These are phyloP conservation scores for Ibidorhyncha struthersii DNA, from an alignment of 2,113 vertebrate genomes.

Conservation along the genomic window DNA sequence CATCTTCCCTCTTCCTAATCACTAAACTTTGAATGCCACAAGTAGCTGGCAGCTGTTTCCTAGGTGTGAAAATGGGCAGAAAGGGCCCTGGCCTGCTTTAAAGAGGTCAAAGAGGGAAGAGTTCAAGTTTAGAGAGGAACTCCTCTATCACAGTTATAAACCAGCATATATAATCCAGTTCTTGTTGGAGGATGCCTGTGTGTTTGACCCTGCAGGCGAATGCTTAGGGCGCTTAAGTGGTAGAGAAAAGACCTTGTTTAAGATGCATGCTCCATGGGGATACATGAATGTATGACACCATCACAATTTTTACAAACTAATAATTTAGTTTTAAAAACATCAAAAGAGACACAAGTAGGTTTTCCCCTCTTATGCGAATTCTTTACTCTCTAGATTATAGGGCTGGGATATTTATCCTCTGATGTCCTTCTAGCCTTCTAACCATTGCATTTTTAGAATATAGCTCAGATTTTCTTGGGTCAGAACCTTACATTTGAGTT, in stretches of 20 bases:
- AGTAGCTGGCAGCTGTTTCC: background rate
- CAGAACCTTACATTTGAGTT: background rate
- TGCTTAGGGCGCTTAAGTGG: background rate
- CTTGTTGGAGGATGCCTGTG: background rate
- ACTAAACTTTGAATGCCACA: background rate
- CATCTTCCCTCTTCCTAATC: background rate
- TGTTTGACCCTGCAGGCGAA: background rate
- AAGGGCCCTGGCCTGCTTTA: background rate
- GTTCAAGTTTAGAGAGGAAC: background rate
- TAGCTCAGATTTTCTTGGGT: background rate
- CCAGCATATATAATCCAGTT: background rate
- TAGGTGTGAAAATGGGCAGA: background rate
- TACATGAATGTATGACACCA: fast-evolving
- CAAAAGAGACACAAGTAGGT: background rate
- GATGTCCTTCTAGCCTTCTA: background rate
- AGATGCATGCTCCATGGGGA: background rate
- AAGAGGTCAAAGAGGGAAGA: background rate
- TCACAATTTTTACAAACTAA: background rate
- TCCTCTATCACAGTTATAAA: background rate
- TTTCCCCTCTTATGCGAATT: background rate
- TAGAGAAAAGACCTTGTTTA: background rate
- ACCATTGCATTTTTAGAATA: background rate
- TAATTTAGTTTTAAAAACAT: background rate
- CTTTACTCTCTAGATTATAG: background rate
- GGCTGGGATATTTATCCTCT: background rate